Base-by-base conservation (phyloP, 1,140 invertebrate genomes). In the Amphibalanus amphitrite region DNA sequence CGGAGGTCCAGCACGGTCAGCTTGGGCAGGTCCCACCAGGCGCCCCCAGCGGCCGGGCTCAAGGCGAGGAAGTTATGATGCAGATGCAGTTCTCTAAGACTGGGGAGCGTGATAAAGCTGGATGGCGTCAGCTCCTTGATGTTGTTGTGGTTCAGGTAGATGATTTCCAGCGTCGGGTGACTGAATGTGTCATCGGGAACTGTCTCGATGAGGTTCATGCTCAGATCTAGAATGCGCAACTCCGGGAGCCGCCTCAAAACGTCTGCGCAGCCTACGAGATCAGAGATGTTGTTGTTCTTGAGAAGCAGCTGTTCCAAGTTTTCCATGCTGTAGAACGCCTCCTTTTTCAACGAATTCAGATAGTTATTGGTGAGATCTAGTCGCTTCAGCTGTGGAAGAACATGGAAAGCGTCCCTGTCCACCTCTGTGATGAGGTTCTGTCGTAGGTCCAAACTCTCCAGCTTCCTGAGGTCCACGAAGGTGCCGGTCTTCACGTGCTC, bases 141-240 rank as follows among this genome's bases (percentile, higher is more conserved):
- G 28, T 67, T 67, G 65, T 67, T 67, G 28, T 67, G 65, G 65
- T 67, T 67, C 28, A 67, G 28, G 23, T 67, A 28, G 10, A 67
- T 10, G 28, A 67, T 67, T 26, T 67, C 65, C n/a, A 67, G n/a
- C n/a, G 65, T 3, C 3, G 65, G 28, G n/a, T 67, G 65, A 3
- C 8, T 28, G 65, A 67, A 67, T 3, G 28, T 28, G 28, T 28
- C 20, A 10, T 28, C 65, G 3, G 65, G 65, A 1, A 67, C 65
- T 3, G 65, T 15, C 8, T 28, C 65, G n/a, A 67, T 67, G 8
- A 67, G 10, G 28, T 67, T 67, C 8, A 28, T 28, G 65, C 65
- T 67, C 65, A 67, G 17, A 28, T 67, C 65, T 26, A 67, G 23
- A 3, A 28, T 13, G 20, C 65, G 65, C 8, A 67, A 8, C 3